These are phyloP conservation scores for Sitobion miscanthi DNA, from an alignment of 1,140 invertebrate species.

Conservation along the genomic window DNA sequence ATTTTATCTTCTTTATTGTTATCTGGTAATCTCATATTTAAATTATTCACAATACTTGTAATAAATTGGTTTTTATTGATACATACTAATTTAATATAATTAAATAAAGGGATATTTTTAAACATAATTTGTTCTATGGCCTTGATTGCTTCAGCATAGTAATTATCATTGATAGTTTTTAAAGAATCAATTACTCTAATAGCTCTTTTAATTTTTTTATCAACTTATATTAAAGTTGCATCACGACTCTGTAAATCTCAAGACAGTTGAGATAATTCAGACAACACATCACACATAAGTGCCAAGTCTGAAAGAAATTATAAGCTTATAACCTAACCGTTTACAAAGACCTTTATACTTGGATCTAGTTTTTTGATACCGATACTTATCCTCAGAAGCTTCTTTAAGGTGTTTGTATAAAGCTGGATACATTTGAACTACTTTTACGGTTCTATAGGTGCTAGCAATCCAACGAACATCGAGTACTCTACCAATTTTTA, in stretches of 20 bases:
- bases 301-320: conserved; percentile 29
- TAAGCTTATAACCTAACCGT: not conserved
- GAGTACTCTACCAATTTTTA: not conserved
- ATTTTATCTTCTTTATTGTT: no score
- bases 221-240: not conserved
- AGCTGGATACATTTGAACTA: not conserved
- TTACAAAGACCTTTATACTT: conserved; percentile 10
- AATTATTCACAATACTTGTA: no score
- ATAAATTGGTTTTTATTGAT: no score
- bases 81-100: no score
- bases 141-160: no score
- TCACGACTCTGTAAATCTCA: not conserved
- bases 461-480: no score
- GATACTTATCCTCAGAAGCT: not conserved
- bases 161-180: conserved; percentile 12
- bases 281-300: conserved; percentile 36
- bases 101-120: no score
- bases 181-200: conserved; percentile 32
- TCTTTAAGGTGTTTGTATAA: conserved; percentile 5
- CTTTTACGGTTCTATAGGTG: no score
- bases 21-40: no score
- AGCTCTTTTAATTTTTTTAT: not conserved
- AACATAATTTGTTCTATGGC: no score
- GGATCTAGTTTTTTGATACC: conserved; percentile 15
- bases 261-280: conserved; percentile 20